Conservation (phyloP, 2,888 invertebrate genomes). For the Dendrolimus houi region DNA sequence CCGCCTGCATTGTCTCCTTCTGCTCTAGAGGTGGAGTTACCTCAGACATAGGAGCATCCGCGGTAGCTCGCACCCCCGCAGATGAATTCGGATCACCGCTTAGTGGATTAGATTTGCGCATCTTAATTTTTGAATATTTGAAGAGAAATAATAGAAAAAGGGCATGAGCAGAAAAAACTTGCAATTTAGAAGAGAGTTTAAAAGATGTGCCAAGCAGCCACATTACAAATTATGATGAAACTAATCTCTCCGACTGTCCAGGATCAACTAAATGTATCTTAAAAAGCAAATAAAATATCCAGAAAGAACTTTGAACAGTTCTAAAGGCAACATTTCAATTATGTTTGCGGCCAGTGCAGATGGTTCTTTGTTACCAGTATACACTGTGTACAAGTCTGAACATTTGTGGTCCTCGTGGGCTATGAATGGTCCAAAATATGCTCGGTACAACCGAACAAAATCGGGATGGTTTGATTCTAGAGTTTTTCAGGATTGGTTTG, state of each 20-base stretch:
- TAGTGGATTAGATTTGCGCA: conserved; percentile 14
- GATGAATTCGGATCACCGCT: conserved; percentile 13
- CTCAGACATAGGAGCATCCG: too few species aligned
- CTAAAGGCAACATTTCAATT: conserved; percentile 1
- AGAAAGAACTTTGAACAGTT: conserved; percentile 2
- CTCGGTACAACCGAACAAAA: conserved; percentile 11
- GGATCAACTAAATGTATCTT: not conserved
- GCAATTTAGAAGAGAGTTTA: conserved; percentile 1
- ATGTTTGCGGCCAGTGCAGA: conserved; percentile 3
- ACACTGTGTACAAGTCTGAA: conserved; percentile 3
- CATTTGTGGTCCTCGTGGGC: not conserved
- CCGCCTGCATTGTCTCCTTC: too few species aligned
- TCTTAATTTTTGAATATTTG: conserved; percentile 14
- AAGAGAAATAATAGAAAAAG: conserved; percentile 13
- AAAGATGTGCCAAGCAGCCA: conserved; percentile 3
- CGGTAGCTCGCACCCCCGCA: too few species aligned
- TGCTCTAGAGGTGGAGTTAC: too few species aligned
- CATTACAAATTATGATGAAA: conserved; percentile 6
- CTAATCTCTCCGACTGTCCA: conserved; percentile 4
- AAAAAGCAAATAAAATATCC: conserved; percentile 1
- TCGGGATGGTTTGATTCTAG: conserved; percentile 11
- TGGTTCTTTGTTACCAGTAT: conserved; percentile 1
- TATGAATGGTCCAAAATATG: conserved; percentile 6
- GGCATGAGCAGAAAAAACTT: conserved; percentile 14
- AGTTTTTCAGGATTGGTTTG: conserved; percentile 11